These are phyloP conservation scores for Acleris literana DNA, from an alignment of 2,888 invertebrate species.

Conservation along the genomic window DNA sequence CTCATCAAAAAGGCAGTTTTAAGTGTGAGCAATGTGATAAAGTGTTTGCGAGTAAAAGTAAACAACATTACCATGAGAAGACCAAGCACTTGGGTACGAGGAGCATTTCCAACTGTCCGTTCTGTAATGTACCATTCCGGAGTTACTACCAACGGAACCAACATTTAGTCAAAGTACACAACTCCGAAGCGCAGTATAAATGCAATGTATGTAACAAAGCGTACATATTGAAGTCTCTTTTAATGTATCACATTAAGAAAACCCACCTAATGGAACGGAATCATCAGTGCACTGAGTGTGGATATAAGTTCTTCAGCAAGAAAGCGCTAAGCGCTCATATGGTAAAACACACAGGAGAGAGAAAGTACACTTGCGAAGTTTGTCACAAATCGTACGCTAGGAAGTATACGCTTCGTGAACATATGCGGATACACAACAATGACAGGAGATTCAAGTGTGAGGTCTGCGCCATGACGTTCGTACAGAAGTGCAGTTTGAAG, in stretches of 20 bases:
- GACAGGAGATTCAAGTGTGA: constrained; percentile 69
- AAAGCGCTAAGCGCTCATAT: constrained; percentile 80
- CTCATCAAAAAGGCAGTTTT: constrained; percentile 66
- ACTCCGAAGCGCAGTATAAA: constrained; percentile 69
- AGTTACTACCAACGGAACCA: constrained; percentile 74
- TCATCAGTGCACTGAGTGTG: constrained; percentile 78
- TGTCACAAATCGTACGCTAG: constrained; percentile 73
- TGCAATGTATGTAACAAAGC: constrained; percentile 69
- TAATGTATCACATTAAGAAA: constrained; percentile 73
- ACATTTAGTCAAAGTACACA: constrained; percentile 71
- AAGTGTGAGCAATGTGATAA: constrained; percentile 74
- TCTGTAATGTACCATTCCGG: constrained; percentile 65
- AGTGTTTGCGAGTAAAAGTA: constrained; percentile 60
- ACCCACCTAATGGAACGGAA: constrained; percentile 77
- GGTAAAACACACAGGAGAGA: constrained; percentile 74
- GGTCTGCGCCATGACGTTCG: constrained; percentile 62
- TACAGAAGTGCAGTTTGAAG: constrained; percentile 72
- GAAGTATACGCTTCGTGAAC: constrained; percentile 63
- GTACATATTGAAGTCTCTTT: constrained; percentile 64
- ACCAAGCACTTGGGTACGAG: constrained; percentile 68
- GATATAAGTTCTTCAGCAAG: constrained; percentile 78
- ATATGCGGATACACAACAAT: constrained; percentile 74
- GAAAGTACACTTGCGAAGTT: constrained; percentile 62
- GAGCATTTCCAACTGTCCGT: constrained; percentile 69
- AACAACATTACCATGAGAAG: constrained; percentile 71